Base-by-base conservation (phyloP, 2,797 vertebrate genomes). In the Carapus acus region DNA sequence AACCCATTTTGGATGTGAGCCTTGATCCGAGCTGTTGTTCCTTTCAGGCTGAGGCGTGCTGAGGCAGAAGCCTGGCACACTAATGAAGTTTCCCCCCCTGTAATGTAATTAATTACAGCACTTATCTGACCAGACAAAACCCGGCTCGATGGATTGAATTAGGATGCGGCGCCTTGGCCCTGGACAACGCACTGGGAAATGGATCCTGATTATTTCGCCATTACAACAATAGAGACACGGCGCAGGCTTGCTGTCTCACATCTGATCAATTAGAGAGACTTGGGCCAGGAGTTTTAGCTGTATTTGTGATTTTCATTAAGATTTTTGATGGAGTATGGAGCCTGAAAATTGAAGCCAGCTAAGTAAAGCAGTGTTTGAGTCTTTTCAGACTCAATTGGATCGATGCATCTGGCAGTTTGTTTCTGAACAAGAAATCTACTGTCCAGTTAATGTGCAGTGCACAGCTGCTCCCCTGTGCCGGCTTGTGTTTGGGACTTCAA, bases 101-200 rank as follows among this genome's bases (percentile, higher is more conserved):
- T 84, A 80, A 85, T 80, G 59, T 76, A 83, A 87, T 87, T 83
- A 81, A 86, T 86, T 83, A 78, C 70, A 63, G 69, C 73, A 78
- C 73, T 83, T 84, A 87, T 81, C 81, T 76, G 74, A 58, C 67
- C 71, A 77, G 75, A 78, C 76, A 74, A 82, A 83, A 76, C 57
- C 69, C 68, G 27, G 51, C 76, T 77, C 64, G 62, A 85, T 85
- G 74, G 73, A 86, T 86, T 69, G 75, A 78, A 84, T 79, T 67
- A 75, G 77, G 76, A 80, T 80, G 74, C 79, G 71, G 24, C 24
- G 24, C 24, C 5, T 27, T 68, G 42, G 43, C 67, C 76, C 62
- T 57, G 64, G 62, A 66, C 70, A 64, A 74, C 38, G 54, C 33
- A 67, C 63, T 71, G 62, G 77, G 73, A 76, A 76, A 77, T 74